Evolutionary conservation across 2,113 vertebrate genomes (phyloP), one percentile per base, ranked within the genome.

Genomic region (Macrotus californicus): DNA sequence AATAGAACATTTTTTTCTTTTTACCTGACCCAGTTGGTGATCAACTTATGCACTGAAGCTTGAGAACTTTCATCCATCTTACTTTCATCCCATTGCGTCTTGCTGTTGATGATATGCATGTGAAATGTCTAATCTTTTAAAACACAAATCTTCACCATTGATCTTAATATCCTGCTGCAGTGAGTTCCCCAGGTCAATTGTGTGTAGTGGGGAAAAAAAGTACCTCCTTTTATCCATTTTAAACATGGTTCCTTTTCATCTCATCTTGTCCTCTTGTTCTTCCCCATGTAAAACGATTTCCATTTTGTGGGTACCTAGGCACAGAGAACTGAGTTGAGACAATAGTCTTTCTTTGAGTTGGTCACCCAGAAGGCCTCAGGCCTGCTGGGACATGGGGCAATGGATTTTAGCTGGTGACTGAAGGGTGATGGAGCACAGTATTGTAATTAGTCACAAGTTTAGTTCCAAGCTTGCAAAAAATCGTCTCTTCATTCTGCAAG

Each of bases 51-150:
- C 96, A 91, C 95, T 88, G 96, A 96, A 95, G 97, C 70, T 77
- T 29, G 39, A 86, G 94, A 94, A 96, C 97, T 97, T 97, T 97
- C 86, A 97, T 97, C 97, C 94, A 18, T 34, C 90, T 56, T 52
- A 88, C 97, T 97, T 97, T 97, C 61, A 97, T 97, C 97, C 95
- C 64, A 72, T 93, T 93, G 95, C 96, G 79, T 54, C 82, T 89
- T 26, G 3, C 96, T 86, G 97, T 96, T 97, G 97, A 97, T 97
- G 94, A 97, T 92, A 97, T 97, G 97, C 97, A 97, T 97, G 96
- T 31, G 96, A 95, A 95, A 97, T 72, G 94, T 96, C 95, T 97
- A 96, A 97, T 97, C 96, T 96, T 96, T 95, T 97, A 97, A 97
- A 97, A 97, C 97, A 97, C 94, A 97, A 96, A 97, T 97, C 96